Conservation (phyloP, 2,113 vertebrate genomes). For the Meleagris gallopavo region DNA sequence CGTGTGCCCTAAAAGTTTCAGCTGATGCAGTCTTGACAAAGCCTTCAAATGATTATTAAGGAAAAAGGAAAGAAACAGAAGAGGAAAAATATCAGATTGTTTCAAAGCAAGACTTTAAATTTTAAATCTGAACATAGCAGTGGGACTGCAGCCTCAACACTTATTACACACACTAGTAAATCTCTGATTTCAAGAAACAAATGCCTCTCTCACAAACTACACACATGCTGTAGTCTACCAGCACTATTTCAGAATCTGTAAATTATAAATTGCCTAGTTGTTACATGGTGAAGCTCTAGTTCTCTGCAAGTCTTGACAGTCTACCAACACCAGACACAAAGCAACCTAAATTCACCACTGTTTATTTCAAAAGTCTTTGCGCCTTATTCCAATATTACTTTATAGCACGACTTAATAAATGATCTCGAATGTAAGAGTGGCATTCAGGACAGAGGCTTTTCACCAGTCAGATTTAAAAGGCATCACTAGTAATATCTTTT, state of each 20-base stretch:
- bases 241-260: background rate
- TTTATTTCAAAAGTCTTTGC: background rate
- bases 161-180: background rate
- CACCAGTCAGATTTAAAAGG: background rate
- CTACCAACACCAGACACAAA: background rate
- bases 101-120: background rate
- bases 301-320: background rate
- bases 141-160: background rate
- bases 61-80: conserved; percentile 14
- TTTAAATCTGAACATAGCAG: background rate
- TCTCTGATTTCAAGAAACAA: background rate
- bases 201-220: background rate
- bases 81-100: background rate
- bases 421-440: background rate
- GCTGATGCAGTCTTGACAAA: conserved; percentile 90
- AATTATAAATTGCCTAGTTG: background rate
- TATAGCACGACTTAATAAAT: background rate
- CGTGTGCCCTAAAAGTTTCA: conserved; percentile 88
- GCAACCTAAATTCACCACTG: background rate
- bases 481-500: background rate
- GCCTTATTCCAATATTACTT: background rate
- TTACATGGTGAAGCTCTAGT: background rate
- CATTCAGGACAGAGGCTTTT: background rate
- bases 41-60: conserved; percentile 78
- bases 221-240: background rate